Evolutionary conservation across 2,113 vertebrate genomes (phyloP).

Genomic region (Pogona vitticeps): DNA sequence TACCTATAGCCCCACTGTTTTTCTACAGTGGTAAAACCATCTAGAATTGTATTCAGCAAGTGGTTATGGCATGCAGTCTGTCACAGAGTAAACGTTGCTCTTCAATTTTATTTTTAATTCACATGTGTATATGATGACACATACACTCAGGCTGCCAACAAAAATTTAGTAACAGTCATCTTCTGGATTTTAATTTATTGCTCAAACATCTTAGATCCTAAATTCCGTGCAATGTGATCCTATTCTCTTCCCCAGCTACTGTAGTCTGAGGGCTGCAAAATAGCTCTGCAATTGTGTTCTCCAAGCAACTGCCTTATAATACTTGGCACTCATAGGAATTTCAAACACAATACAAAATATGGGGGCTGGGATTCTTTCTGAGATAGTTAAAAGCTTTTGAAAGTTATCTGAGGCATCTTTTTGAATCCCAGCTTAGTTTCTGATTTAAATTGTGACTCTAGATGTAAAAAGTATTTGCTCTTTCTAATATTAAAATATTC

Average conservation of each 20-base stretch:
- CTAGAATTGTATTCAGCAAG: not conserved
- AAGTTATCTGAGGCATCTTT: too few species aligned
- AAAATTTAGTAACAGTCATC: not conserved
- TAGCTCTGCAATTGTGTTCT: not conserved
- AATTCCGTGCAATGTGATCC: rapidly evolving
- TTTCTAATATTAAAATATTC: too few species aligned
- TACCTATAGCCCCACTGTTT: not conserved
- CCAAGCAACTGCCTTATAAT: not conserved
- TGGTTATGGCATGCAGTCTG: not conserved
- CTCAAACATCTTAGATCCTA: constrained; percentile 5
- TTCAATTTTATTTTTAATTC: not conserved
- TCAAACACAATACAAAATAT: not conserved
- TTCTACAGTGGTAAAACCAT: not conserved
- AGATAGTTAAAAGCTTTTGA: too few species aligned
- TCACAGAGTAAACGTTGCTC: not conserved
- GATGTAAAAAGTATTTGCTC: not conserved
- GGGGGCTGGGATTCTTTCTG: too few species aligned
- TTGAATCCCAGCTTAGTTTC: not conserved
- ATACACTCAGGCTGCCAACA: not conserved
- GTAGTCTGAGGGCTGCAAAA: not conserved
- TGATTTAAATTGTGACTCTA: not conserved
- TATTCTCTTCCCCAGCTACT: not conserved
- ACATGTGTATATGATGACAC: too few species aligned
- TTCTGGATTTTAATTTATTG: not conserved
- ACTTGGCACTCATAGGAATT: too few species aligned